Evolutionary conservation across 2,888 invertebrate genomes (phyloP).

Genomic region (Endotricha flammealis): DNA sequence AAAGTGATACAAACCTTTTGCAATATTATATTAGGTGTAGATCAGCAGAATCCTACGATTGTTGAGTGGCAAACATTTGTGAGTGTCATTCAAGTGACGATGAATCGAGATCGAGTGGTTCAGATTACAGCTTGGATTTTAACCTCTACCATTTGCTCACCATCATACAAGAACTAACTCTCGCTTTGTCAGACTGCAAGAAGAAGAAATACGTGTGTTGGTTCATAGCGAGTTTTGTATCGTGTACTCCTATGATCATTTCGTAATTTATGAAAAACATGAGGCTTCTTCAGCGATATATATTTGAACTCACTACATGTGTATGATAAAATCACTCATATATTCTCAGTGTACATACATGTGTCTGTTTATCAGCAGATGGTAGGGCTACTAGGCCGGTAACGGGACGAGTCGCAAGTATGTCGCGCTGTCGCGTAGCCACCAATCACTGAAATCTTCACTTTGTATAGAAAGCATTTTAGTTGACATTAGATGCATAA

Average conservation of each 20-base stretch:
- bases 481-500: constrained; percentile 14
- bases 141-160: constrained; percentile 36
- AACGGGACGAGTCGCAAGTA: constrained; percentile 58
- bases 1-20: constrained; percentile 14
- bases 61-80: constrained; percentile 62
- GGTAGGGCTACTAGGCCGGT: constrained; percentile 39
- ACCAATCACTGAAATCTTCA: constrained; percentile 48
- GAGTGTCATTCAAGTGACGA: constrained; percentile 61
- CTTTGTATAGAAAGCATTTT: constrained; percentile 49
- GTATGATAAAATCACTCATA: too few relatives aligned
- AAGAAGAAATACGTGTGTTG: too few relatives aligned
- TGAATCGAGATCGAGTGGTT: constrained; percentile 50
- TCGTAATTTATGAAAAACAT: too few relatives aligned
- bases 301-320: too few relatives aligned
- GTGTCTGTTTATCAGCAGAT: constrained; percentile 17
- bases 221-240: too few relatives aligned
- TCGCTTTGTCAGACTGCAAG: too few relatives aligned
- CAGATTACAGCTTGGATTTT: constrained; percentile 30
- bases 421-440: constrained; percentile 34
- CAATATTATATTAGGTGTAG: constrained; percentile 23
- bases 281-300: too few relatives aligned
- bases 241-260: too few relatives aligned
- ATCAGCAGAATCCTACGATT: constrained; percentile 30
- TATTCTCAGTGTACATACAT: too few relatives aligned
- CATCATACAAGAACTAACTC: constrained; percentile 11